phyloP scores from a whole-genome alignment of 2,888 invertebrate species.

The Bibio marci region DNA sequence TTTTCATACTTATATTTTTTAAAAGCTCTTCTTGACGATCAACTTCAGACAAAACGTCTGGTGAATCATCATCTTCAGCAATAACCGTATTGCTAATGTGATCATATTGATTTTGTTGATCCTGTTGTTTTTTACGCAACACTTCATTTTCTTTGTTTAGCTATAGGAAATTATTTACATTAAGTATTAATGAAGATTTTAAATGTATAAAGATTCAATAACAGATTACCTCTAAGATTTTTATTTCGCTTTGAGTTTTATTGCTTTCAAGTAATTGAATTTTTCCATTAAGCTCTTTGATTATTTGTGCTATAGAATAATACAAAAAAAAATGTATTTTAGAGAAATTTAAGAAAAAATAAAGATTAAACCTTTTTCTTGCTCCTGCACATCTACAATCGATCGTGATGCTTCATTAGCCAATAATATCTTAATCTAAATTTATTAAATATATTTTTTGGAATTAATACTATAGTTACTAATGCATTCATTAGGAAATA shows the following conservation, averaged over 20 bases:
- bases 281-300: background rate
- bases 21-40: constrained; percentile 36
- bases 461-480: background rate
- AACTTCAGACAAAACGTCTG: constrained; percentile 32
- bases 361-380: too few species aligned
- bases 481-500: too few species aligned
- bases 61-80: constrained; percentile 30
- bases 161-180: constrained; percentile 15
- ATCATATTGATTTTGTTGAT: constrained; percentile 10
- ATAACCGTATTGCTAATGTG: constrained; percentile 19
- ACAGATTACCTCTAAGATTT: background rate
- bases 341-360: too few species aligned
- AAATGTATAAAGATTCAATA: background rate
- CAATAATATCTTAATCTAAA: background rate
- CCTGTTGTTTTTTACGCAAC: background rate
- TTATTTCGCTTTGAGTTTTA: background rate
- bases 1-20: constrained; percentile 38
- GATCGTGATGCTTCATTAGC: background rate
- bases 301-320: too few species aligned
- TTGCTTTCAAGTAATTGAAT: background rate
- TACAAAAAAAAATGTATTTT: too few species aligned
- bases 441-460: background rate
- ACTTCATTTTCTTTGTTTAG: constrained; percentile 20
- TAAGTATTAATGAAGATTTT: background rate
- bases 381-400: too few species aligned